Conservation (phyloP, 1,140 invertebrate species). For the Calephelis virginiensis region DNA sequence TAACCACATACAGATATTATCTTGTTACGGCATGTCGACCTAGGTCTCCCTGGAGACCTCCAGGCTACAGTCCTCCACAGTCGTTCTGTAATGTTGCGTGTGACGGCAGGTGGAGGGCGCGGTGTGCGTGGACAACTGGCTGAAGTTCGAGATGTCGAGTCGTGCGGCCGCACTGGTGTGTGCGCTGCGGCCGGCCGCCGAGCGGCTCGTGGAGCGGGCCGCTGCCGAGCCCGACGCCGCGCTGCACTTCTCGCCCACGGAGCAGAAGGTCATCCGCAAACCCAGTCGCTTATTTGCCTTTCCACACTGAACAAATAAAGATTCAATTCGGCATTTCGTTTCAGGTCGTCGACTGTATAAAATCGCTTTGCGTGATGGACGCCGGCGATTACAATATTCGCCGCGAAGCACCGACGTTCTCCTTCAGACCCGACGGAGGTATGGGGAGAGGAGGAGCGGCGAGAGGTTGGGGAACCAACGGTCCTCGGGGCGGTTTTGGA, state of each 20-base stretch:
- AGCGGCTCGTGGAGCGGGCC: constrained; percentile 89
- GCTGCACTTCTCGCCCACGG: constrained; percentile 44
- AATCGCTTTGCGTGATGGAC: constrained; percentile 84
- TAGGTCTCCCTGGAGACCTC: too few relatives aligned
- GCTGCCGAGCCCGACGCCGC: constrained; percentile 87
- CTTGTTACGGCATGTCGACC: too few relatives aligned
- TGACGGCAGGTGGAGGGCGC: too few relatives aligned
- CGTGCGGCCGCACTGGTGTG: too few relatives aligned
- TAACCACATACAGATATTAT: too few relatives aligned
- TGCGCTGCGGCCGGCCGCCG: constrained; percentile 83
- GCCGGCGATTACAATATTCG: constrained; percentile 85
- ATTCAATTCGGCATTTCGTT: constrained; percentile 28
- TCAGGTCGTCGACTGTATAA: constrained; percentile 82
- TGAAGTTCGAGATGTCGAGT: constrained; percentile 74
- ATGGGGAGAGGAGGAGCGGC: constrained; percentile 51
- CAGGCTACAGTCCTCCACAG: too few relatives aligned
- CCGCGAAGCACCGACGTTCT: constrained; percentile 63
- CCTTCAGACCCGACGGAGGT: constrained; percentile 51
- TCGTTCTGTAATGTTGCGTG: too few relatives aligned
- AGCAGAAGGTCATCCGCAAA: constrained; percentile 42
- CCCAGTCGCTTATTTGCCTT: too few relatives aligned
- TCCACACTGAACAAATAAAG: too few relatives aligned
- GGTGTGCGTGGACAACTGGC: too few relatives aligned
- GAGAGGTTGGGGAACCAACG: constrained; percentile 57
- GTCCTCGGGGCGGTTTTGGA: constrained; percentile 41